Base-by-base conservation (phyloP, 2,888 invertebrate genomes). In the Erebia aethiops region DNA sequence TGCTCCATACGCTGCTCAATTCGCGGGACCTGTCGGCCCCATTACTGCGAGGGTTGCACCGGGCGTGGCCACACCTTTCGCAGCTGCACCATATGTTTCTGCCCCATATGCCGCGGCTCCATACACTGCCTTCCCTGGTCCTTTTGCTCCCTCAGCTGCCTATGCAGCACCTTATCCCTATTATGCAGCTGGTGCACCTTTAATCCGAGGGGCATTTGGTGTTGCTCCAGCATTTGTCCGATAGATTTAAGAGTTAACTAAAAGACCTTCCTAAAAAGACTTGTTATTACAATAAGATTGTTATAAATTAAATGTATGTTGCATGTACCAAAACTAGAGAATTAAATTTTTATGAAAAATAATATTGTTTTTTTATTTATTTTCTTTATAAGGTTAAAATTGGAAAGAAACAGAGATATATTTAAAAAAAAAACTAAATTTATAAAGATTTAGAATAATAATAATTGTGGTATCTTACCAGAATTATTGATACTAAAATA, bases 211-310 rank as follows among this genome's bases (percentile, higher is more conserved):
- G 4, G 83, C 89, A 0, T 84, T 82, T 61, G 87, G 87, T 65
- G 78, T 86, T 49, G 87, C 87, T 70, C 91, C 93, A 82, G 90
- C 92, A 16, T 92, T 86, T 78, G 90, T 92, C 69, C 91, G 92
- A 88, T 93, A 93, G 91, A 85, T 86, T 90, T 79, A 66, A n/a
- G 83, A 88, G 84, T 85, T 80, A 89, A 88, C 84, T 75, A 81
- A 81, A 82, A 82, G 87, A 88, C 90, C 89, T 89, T 91, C 87
- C 87, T 88, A 70, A 81, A 81, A 84, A 87, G 81, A 86, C 80
- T 84, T 79, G 65, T 74, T 68, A 75, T 58, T 74, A 72, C 63
- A 52, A 62, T 72, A 67, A 70, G 63, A 62, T 51, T 62, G 60
- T 69, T 63, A 49, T 41, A 26, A 43, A 9, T 35, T 49, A 26